A percentile compares a stretch with the other conserved stretches of the same genome.
Conservation (phyloP, 2,888 invertebrate species). For the Limnephilus lunatus region DNA sequence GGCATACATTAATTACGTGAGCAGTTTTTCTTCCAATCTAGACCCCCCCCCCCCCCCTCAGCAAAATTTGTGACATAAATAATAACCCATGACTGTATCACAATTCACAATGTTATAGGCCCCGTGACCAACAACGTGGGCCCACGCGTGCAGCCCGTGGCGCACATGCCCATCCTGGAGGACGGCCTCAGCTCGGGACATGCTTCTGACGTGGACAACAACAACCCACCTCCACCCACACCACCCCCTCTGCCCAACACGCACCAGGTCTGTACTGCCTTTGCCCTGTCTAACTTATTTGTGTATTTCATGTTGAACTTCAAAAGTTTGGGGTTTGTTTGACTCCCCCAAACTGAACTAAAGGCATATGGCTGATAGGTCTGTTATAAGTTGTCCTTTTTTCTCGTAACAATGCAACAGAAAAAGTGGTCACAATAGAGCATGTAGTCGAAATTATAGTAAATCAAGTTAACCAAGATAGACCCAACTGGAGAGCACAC, state of each 20-base stretch:
- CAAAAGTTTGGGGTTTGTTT: no score
- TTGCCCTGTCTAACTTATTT: not conserved
- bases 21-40: no score
- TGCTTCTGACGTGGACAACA: constrained; percentile 94
- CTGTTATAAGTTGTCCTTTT: not conserved
- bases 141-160: constrained; percentile 29
- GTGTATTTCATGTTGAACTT: no score
- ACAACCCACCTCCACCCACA: constrained; percentile 76
- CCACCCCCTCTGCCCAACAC: constrained; percentile 56
- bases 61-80: not conserved
- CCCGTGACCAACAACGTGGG: constrained; percentile 25
- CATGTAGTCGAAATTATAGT: not conserved
- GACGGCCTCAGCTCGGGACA: constrained; percentile 96
- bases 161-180: constrained; percentile 91
- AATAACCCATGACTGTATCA: not conserved
- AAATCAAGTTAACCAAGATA: not conserved
- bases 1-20: no score
- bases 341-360: no score
- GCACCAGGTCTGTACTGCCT: constrained; percentile 66
- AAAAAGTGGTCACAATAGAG: not conserved
- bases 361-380: no score
- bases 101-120: not conserved
- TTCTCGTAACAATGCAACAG: not conserved
- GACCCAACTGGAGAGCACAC: no score
- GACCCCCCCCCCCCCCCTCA: no score